Conservation (phyloP, 2,888 invertebrate genomes). For the Helicoverpa assulta region DNA sequence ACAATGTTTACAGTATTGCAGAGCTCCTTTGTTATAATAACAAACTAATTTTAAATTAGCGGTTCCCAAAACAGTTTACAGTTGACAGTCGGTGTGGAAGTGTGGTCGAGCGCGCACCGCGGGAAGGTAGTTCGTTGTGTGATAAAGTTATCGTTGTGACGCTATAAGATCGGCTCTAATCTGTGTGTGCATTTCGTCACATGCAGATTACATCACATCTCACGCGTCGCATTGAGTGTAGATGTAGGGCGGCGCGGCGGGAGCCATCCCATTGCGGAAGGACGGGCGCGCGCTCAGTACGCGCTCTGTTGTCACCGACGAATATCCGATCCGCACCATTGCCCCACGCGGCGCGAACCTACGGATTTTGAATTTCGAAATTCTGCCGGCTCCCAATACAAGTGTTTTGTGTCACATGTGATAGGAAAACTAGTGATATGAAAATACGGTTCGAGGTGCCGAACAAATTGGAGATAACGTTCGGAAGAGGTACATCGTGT, state of each 20-base stretch:
- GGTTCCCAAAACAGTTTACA: constrained; percentile 44
- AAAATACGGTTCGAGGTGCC: constrained; percentile 88
- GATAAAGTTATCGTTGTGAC: constrained; percentile 69
- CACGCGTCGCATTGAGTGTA: constrained; percentile 72
- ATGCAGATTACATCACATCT: constrained; percentile 85
- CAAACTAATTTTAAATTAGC: constrained; percentile 47
- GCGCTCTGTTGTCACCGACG: constrained; percentile 82
- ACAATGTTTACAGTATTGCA: constrained; percentile 34
- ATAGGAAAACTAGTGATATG: constrained; percentile 80
- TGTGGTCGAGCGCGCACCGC: constrained; percentile 18
- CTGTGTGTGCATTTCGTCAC: constrained; percentile 79
- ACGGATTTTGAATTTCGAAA: constrained; percentile 58
- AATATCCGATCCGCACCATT: constrained; percentile 81
- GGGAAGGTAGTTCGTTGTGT: constrained; percentile 16
- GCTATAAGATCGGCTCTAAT: constrained; percentile 76
- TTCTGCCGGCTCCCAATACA: constrained; percentile 62
- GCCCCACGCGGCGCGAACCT: constrained; percentile 69
- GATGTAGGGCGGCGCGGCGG: constrained; percentile 88
- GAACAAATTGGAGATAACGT: constrained; percentile 88
- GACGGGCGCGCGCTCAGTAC: constrained; percentile 76
- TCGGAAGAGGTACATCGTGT: constrained; percentile 81
- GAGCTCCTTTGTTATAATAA: constrained; percentile 50
- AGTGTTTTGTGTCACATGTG: constrained; percentile 69
- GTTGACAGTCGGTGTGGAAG: constrained; percentile 26
- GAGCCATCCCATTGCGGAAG: constrained; percentile 87